Conservation (phyloP, 2,797 vertebrate genomes). For the Ambastaia sidthimunki region DNA sequence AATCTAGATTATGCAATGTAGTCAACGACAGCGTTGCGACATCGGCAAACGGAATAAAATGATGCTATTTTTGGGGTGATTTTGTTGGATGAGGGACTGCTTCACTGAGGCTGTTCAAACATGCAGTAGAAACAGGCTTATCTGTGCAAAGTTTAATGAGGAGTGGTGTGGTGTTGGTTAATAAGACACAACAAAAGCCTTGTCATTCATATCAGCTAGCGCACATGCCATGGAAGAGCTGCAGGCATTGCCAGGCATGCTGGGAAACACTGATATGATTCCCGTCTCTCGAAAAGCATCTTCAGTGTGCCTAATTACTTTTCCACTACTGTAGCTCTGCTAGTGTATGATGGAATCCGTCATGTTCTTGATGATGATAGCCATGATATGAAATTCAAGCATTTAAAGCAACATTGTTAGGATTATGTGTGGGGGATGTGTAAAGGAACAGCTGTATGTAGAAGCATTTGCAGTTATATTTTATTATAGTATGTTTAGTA, state of each 20-base stretch:
- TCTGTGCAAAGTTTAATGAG: too few relatives aligned
- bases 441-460: too few relatives aligned
- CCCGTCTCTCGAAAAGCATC: conserved; percentile 75
- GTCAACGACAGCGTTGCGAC: too few relatives aligned
- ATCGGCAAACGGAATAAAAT: conserved; percentile 26
- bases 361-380: conserved; percentile 38
- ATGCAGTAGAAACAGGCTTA: too few relatives aligned
- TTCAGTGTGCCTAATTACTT: conserved; percentile 84
- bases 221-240: conserved; percentile 70
- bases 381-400: not conserved
- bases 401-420: conserved; percentile 24
- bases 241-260: conserved; percentile 69
- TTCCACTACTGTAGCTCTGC: conserved; percentile 73
- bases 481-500: too few relatives aligned
- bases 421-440: not conserved
- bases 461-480: too few relatives aligned
- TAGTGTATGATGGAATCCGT: conserved; percentile 69
- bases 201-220: too few relatives aligned
- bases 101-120: conserved; percentile 75
- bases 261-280: conserved; percentile 73
- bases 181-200: too few relatives aligned
- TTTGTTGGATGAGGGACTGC: conserved; percentile 59
- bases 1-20: conserved; percentile 78
- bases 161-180: too few relatives aligned
- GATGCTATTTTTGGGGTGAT: conserved; percentile 27